Evolutionary conservation across 2,797 vertebrate genomes (phyloP), one percentile per base, ranked within the genome.

Genomic region (Spheniscus humboldti): DNA sequence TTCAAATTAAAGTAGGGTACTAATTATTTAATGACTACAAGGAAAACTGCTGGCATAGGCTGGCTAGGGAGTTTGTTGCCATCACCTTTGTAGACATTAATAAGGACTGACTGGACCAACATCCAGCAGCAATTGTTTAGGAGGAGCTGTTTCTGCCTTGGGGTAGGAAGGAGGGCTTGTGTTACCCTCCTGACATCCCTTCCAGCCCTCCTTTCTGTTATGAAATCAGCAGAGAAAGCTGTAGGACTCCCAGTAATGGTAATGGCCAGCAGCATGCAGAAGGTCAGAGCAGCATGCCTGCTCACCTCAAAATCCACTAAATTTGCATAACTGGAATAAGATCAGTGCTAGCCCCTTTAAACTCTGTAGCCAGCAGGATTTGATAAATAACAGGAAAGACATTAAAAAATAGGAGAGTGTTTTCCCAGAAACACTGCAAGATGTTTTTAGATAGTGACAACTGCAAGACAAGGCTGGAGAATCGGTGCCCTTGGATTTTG

Each of bases 11-110:
- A 89, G 57, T 33, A 56, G 74, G 63, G 35, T 48, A 30, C 79
- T 92, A 94, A 92, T 94, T 94, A 87, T 95, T 91, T 80, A 94
- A 87, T 80, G 68, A 77, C 88, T 89, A 47, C 31, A 74, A 74
- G 52, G 89, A 62, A 89, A 93, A 89, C 33, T 87, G 84, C 31
- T 92, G 52, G 59, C 64, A 87, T 30, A 89, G 60, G 23, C 39
- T 76, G 84, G 33, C 35, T 63, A 63, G 39, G 74, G 72, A 56
- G 3, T 74, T 85, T 28, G 68, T 31, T 63, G 48, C 35, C 18
- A 50, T 71, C 59, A 35, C 43, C 48, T 86, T 27, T 55, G 56
- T 53, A 62, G 52, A 63, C 31, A 69, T 77, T 67, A 89, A 66
- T 74, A 69, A 88, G 24, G 60, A 53, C 35, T 73, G 71, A 69